Evolutionary conservation across 2,113 vertebrate species (phyloP).

Genomic region (Zosterops pallidus): DNA sequence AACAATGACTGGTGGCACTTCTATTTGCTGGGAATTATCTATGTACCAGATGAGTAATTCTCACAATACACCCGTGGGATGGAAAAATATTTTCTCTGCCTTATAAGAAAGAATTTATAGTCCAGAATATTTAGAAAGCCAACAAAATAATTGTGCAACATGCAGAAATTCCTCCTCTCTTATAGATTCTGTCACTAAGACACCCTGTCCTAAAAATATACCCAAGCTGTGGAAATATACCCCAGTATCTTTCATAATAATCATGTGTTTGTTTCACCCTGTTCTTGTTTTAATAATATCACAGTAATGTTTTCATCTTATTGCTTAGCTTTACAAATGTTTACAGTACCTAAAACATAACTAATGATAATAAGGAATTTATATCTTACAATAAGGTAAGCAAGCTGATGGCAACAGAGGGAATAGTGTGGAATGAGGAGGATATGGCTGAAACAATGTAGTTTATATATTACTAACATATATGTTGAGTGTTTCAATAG

Average conservation of each 20-base stretch:
- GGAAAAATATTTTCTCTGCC: not conserved
- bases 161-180: not conserved
- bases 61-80: not conserved
- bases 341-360: not conserved
- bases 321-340: not conserved
- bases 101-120: not conserved
- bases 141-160: not conserved
- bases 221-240: not conserved
- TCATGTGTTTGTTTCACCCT: not conserved
- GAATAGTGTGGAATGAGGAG: not conserved
- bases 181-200: not conserved
- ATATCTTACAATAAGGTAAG: not conserved
- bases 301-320: not conserved
- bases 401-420: not conserved
- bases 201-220: not conserved
- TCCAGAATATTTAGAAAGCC: not conserved
- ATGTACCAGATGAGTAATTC: not conserved
- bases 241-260: not conserved
- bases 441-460: not conserved
- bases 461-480: not conserved
- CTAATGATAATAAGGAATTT: not conserved
- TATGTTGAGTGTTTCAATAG: not conserved
- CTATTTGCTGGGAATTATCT: not conserved
- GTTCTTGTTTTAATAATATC: conserved; percentile 14
- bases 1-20: not conserved